These are phyloP conservation scores for Ephydatia muelleri DNA, from an alignment of 37 sponge, comb jelly and placozoan species.

Conservation along the genomic window DNA sequence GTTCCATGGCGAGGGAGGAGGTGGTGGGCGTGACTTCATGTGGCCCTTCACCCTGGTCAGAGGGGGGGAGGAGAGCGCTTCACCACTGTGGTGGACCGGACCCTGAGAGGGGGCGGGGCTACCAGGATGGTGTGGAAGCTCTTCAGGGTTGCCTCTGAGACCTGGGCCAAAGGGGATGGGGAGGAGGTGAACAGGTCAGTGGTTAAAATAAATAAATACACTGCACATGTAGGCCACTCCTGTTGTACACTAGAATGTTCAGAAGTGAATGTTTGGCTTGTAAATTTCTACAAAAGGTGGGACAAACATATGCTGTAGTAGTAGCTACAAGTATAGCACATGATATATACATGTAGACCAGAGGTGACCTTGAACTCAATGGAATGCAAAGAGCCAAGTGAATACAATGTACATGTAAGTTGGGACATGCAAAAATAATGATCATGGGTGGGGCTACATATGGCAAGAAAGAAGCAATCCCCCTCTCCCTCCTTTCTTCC, in stretches of 20 bases:
- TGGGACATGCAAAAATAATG: not conserved
- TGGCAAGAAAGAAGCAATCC: no score
- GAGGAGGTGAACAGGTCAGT: no score
- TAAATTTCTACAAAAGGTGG: not conserved
- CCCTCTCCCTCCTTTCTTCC: no score
- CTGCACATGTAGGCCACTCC: no score
- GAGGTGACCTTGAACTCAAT: not conserved
- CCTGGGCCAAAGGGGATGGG: conserved; percentile 25
- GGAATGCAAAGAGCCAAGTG: not conserved
- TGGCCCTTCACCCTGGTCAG: not conserved
- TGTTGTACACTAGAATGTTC: not conserved
- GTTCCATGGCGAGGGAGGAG: conserved; percentile 5
- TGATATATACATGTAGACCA: not conserved
- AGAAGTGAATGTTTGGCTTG: not conserved
- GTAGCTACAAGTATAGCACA: not conserved
- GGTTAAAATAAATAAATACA: no score
- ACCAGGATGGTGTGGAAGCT: conserved; percentile 74
- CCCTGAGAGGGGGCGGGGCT: not conserved
- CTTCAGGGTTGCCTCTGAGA: conserved; percentile 75
- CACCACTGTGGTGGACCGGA: not conserved
- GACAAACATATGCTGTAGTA: not conserved
- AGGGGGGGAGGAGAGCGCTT: not conserved
- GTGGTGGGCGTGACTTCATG: not conserved
- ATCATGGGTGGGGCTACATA: not conserved
- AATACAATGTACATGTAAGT: not conserved